Base-by-base conservation (phyloP, 1,140 invertebrate species). In the Phocides pigmalion region DNA sequence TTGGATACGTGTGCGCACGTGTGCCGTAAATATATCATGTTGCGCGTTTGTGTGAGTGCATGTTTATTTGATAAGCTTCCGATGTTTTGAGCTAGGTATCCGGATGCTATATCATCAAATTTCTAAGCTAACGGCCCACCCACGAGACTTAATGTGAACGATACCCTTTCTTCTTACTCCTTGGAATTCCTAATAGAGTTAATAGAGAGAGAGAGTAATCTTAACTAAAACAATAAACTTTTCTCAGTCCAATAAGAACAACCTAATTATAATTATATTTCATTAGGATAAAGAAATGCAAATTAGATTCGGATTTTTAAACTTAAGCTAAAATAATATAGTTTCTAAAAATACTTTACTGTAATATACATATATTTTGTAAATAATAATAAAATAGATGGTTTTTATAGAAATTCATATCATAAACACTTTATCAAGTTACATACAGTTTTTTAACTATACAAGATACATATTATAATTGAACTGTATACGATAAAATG, bases 11-110 rank as follows among this genome's bases (percentile, higher is more conserved):
- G 66, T 79, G 75, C 68, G 81, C 53, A 76, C 77, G 82, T 85
- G 83, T 89, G 79, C 73, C 62, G 78, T 84, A 81, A 79, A 82
- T 83, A 88, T 70, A 76, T 74, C 70, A 79, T 74, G 74, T 75
- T 50, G 49, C 58, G 79, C 68, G 76, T 63, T 28, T 82, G 85
- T 90, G 76, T 87, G 85, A 50, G 85, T 82, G 76, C 63, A 68
- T 82, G 81, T 86, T 82, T 83, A 83, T 84, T 84, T 88, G 84
- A 90, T 89, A 90, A 90, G 84, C 86, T 90, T 90, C 83, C 87
- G 86, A 89, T 83, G 87, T 76, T 80, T 75, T 72, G 70, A 80
- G 77, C 84, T 84, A 87, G 76, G 64, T 80, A 81, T 82, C 85
- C 81, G 85, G 87, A 87, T 81, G 82, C 79, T 82, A 82, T 67